Base-by-base conservation (phyloP, 2,113 vertebrate genomes). In the Scophthalmus maximus region DNA sequence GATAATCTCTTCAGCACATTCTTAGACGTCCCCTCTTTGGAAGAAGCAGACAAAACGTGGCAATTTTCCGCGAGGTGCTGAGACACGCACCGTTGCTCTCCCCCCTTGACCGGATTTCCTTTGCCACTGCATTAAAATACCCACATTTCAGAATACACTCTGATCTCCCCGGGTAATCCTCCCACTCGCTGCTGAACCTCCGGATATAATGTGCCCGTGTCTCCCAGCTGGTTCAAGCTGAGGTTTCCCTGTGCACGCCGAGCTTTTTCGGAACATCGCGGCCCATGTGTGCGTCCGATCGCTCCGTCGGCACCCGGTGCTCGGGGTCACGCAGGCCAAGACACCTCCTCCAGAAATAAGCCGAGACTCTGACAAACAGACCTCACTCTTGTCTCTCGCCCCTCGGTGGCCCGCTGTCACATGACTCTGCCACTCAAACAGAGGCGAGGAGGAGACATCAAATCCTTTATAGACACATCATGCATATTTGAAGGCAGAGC, bases 401-500 rank as follows among this genome's bases (percentile, higher is more conserved):
- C 38, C 81, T 78, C 73, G 61, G 68, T 66, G 22, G 47, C 44
- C n/a, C 3, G 14, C 55, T 65, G 76, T 78, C 75, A 78, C 51
- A 52, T 57, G 66, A 77, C 51, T 58, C 69, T 83, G 83, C 80
- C 81, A 79, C 76, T 88, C 78, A 66, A 79, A 68, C 34, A 47
- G 68, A 81, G 40, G 66, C n/a, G n/a, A n/a, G 40, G 10, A 75
- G 71, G 83, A 86, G 80, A 84, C 87, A 71, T 85, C 78, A 79
- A 56, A 81, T 87, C 78, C 71, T 90, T 88, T 85, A 88, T 65
- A 87, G 84, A 81, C 75, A 64, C 65, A 9, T 83, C 90, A 90
- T 93, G 79, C 82, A 93, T 93, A 85, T 92, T 93, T 92, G 56
- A 93, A 81, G 80, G 87, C n/a, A 20, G 55, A 67, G 78, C 87